These are phyloP conservation scores for Apostichopus japonicus DNA, from an alignment of 35 echinoderm and acorn worm genomes.

Conservation along the genomic window DNA sequence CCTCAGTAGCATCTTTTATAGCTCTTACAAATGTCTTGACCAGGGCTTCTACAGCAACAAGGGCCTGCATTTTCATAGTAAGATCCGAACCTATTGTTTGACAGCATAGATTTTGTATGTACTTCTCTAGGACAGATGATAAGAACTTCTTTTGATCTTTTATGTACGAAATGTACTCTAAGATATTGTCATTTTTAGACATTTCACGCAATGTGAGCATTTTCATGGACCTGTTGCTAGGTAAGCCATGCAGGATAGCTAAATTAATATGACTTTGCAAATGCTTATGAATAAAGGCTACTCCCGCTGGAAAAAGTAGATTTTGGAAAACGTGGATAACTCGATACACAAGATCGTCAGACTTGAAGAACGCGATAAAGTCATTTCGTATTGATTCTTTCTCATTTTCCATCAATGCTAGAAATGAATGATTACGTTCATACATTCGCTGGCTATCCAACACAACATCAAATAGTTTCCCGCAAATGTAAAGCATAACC, in stretches of 20 bases:
- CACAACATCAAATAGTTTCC: constrained; percentile 12
- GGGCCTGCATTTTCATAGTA: neutral
- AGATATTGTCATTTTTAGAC: neutral
- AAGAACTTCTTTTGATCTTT: neutral
- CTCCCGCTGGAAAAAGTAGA: neutral
- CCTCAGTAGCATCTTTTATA: neutral
- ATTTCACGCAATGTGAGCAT: neutral
- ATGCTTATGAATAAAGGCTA: neutral
- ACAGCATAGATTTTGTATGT: neutral
- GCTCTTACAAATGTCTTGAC: neutral
- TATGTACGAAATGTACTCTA: neutral
- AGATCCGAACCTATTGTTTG: neutral
- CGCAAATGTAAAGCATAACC: neutral
- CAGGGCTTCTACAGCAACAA: neutral
- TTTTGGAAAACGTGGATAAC: neutral
- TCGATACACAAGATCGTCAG: neutral
- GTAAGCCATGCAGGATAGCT: neutral
- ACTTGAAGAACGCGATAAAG: neutral
- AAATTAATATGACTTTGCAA: neutral
- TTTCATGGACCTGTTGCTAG: neutral
- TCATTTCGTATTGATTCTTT: neutral
- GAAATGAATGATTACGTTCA: neutral
- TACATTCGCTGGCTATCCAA: neutral
- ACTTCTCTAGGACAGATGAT: neutral
- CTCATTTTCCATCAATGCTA: neutral